Base-by-base conservation (phyloP, 2,888 invertebrate genomes). In the Leucozona laternaria region DNA sequence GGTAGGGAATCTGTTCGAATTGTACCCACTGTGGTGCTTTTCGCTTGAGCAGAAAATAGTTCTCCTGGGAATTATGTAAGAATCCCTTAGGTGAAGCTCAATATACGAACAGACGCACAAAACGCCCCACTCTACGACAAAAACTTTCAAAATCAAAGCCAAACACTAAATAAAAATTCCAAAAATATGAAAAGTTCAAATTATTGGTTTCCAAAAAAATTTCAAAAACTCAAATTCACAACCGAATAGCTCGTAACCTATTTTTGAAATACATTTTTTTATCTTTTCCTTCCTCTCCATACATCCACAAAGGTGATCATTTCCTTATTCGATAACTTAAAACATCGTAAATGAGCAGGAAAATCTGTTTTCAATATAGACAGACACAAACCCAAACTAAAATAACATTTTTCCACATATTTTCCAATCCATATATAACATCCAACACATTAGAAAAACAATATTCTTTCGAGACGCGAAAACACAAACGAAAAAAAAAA, bases 361-460 rank as follows among this genome's bases (percentile, higher is more conserved):
- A 78, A 82, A 86, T 86, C 70, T 82, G 75, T 79, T 86, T 79
- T 71, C 78, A 71, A 82, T 82, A 60, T 40, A 79, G 73, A 75
- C 53, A 53, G 2, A 31, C 7, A 31, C 55, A 10, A 4, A 50
- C 50, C 48, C 57, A 45, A 57, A 81, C 81, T 70, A 82, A 86
- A 82, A 86, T 86, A 86, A 86, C 77, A 86, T 81, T 86, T 81
- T 73, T 78, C 71, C 75, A 75, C 75, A 82, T 82, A 82, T 79
- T 81, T 86, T 86, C 71, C 60, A 86, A 82, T 82, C 64, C 78
- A 68, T 7, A 8, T 31, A 7, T 70, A 81, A 86, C 68, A 68
- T 78, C 78, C 55, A 73, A 86, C 79, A 77, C 66, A 73, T 72
- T 71, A 53, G 57, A 71, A 84, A 57, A 72, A 58, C 28, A 64